Conservation (phyloP, 2,113 vertebrate genomes). For the Tricholaema leucomelas region DNA sequence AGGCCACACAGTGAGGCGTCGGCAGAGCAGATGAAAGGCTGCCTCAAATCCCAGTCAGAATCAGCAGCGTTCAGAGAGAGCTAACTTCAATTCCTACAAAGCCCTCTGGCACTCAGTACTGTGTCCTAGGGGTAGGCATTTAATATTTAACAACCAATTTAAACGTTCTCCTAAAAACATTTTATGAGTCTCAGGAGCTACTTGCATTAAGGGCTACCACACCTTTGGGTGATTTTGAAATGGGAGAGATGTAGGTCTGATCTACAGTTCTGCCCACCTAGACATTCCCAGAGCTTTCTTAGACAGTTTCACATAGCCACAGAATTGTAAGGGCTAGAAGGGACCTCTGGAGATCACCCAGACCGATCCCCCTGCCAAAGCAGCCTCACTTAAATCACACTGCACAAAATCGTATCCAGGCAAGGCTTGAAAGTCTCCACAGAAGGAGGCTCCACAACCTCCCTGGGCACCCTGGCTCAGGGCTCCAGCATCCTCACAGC, state of each 20-base stretch:
- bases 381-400: too few species aligned
- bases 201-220: not conserved
- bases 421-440: too few species aligned
- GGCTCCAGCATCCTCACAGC: too few species aligned
- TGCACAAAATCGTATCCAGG: too few species aligned
- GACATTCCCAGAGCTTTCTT: not conserved
- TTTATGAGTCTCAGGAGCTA: not conserved
- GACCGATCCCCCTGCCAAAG: too few species aligned
- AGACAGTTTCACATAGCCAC: not conserved
- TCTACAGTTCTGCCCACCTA: not conserved
- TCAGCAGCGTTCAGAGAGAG: not conserved
- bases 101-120: not conserved
- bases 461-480: too few species aligned
- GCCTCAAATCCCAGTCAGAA: not conserved
- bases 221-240: not conserved
- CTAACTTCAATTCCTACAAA: conserved; percentile 4
- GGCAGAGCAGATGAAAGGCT: not conserved
- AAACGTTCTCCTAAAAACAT: not conserved
- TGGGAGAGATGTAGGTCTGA: not conserved
- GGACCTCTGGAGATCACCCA: too few species aligned
- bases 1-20: not conserved
- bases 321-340: too few species aligned
- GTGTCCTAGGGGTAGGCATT: not conserved
- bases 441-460: too few species aligned
- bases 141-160: conserved; percentile 19